Conservation (phyloP, 2,797 vertebrate genomes). For the Myotis daubentonii region DNA sequence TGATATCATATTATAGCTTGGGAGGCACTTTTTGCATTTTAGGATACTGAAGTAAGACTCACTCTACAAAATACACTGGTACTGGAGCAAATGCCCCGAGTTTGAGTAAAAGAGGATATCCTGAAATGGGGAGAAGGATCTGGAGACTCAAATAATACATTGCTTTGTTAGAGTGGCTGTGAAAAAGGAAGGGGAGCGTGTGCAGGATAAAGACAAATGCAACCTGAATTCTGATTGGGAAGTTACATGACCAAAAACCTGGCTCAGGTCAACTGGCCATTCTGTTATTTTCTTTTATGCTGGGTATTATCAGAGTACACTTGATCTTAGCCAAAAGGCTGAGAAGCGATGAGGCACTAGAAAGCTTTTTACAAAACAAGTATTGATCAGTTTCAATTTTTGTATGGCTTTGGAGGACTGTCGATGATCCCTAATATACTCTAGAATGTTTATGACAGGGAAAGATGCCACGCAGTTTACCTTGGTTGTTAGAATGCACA, state of each 20-base stretch:
- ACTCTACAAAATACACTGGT: not conserved
- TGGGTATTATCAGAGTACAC: not conserved
- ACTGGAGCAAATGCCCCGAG: not conserved
- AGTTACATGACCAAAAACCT: not conserved
- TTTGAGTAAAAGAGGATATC: not conserved
- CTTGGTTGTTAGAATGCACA: not conserved
- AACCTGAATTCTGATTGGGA: not conserved
- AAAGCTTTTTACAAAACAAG: not conserved
- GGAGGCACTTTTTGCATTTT: not conserved
- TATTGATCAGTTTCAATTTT: slow-evolving; percentile 39
- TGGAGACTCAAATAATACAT: not conserved
- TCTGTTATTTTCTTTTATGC: slow-evolving; percentile 24
- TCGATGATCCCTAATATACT: not conserved
- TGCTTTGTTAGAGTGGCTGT: not conserved
- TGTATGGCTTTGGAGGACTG: slow-evolving; percentile 34
- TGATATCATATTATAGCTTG: not conserved
- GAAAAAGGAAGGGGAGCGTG: not conserved
- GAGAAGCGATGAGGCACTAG: too few species aligned
- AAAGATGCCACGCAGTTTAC: not conserved
- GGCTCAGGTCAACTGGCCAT: not conserved
- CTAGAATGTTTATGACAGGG: not conserved
- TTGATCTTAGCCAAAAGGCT: too few species aligned
- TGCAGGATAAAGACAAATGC: not conserved
- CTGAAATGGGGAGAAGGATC: not conserved
- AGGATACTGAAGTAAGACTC: not conserved